These are phyloP conservation scores for Tyto alba DNA, from an alignment of 2,113 vertebrate genomes.

Conservation along the genomic window DNA sequence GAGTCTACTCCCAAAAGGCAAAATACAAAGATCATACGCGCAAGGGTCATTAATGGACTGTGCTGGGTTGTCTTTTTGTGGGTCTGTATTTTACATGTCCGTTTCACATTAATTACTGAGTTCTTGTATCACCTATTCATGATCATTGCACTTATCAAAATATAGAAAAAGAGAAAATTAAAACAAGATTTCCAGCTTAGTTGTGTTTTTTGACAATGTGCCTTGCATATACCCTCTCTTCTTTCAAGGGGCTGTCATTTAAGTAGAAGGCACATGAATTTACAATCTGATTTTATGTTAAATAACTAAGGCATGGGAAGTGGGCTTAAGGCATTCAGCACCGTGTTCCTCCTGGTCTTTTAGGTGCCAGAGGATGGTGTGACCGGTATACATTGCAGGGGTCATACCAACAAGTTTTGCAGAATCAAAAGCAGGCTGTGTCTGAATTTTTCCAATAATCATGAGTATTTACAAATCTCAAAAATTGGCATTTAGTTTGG, in stretches of 20 bases:
- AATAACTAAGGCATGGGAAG: neutral
- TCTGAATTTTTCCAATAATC: neutral
- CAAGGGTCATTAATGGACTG: neutral
- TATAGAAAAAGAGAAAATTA: neutral
- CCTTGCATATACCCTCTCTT: neutral
- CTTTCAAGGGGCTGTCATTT: neutral
- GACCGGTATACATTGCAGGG: neutral
- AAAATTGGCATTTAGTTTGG: neutral
- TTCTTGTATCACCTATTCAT: neutral
- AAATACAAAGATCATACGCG: neutral
- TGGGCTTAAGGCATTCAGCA: neutral
- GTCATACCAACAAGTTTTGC: neutral
- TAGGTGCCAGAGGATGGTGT: neutral
- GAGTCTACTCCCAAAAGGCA: neutral
- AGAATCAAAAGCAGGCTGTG: neutral
- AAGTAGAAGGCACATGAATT: neutral
- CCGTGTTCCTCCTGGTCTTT: neutral
- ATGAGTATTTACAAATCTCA: neutral
- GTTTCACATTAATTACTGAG: neutral
- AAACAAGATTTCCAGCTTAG: neutral
- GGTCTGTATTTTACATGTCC: rapidly evolving
- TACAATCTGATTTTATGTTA: neutral
- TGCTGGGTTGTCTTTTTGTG: neutral
- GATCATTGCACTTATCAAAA: neutral
- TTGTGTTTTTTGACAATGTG: neutral